Conservation (phyloP, 2,797 vertebrate genomes). For the Anas bahamensis region DNA sequence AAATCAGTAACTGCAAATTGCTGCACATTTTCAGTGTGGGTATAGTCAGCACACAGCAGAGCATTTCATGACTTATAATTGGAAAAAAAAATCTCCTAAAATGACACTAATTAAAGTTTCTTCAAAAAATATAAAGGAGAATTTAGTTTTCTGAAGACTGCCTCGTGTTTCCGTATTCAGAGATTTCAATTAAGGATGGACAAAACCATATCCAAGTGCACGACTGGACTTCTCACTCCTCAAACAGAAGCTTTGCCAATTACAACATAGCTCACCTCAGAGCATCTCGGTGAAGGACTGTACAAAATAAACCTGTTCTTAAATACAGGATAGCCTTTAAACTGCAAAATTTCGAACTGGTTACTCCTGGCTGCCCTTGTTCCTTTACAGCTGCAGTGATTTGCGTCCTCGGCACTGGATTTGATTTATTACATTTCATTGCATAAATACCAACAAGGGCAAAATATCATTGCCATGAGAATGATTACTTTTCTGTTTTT, state of each 20-base stretch:
- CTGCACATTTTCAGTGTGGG: neutral
- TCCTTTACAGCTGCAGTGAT: neutral
- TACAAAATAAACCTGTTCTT: neutral
- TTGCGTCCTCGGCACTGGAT: neutral
- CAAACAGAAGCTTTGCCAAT: neutral
- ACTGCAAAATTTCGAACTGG: neutral
- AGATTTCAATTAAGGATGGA: neutral
- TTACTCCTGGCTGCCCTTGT: neutral
- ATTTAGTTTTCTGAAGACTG: neutral
- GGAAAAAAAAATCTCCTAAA: neutral
- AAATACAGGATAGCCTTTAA: neutral
- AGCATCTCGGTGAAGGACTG: neutral
- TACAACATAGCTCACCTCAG: neutral
- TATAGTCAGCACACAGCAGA: conserved; percentile 22
- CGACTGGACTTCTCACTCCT: neutral
- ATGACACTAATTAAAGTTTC: conserved; percentile 24
- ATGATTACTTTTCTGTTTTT: neutral
- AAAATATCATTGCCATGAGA: neutral
- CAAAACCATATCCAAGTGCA: neutral
- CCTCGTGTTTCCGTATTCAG: neutral
- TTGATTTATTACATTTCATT: neutral
- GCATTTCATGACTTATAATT: conserved; percentile 23
- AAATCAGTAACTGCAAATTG: conserved; percentile 1
- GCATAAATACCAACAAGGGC: neutral
- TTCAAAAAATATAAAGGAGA: neutral